Evolutionary conservation across 2,797 vertebrate genomes (phyloP), one percentile per base, ranked within the genome.

Genomic region (Gadopsis bispinosus): DNA sequence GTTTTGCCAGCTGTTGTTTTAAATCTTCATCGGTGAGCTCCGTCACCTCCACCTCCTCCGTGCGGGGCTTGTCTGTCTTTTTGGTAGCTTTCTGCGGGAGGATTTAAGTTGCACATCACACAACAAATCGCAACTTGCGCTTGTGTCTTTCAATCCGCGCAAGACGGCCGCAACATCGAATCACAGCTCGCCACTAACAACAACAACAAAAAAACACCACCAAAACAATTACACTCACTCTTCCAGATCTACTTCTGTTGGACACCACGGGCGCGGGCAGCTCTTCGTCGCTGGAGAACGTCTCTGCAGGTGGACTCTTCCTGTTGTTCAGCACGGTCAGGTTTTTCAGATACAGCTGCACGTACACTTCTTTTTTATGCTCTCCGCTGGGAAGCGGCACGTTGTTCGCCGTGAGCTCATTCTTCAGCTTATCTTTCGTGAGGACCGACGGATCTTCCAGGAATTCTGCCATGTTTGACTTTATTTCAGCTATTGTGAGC

Each of bases 391-490:
- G 97, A 54, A 99, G 96, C 47, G 94, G 87, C 91, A 99, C 97
- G 61, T 97, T 96, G 96, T 99, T 97, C 35, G 97, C 96, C 26
- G 97, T 80, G 45, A 99, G 94, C 96, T 98, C 97, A 77, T 87
- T 97, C 93, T 99, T 99, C 84, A 99, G 95, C 94, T 96, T 97
- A 77, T 99, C 97, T 87, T 98, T 98, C 37, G 97, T 98, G 73
- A 99, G 95, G 69, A 96, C 91, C 76, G 97, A 97, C 65, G 97
- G 97, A 85, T 99, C 97, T 90, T 97, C 95, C 64, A 97, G 91
- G 72, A 96, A 97, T 88, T 97, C 97, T 47, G 97, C 96, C 97
- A 98, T 98, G 58, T 61, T 92, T 26, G 51, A 80, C 72, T 81
- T 69, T 41, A 3, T 26, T 83, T 29, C 16, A n/a, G 22, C 26